Evolutionary conservation across 2,888 invertebrate species (phyloP).

Genomic region (Rhyacophila evoluta): DNA sequence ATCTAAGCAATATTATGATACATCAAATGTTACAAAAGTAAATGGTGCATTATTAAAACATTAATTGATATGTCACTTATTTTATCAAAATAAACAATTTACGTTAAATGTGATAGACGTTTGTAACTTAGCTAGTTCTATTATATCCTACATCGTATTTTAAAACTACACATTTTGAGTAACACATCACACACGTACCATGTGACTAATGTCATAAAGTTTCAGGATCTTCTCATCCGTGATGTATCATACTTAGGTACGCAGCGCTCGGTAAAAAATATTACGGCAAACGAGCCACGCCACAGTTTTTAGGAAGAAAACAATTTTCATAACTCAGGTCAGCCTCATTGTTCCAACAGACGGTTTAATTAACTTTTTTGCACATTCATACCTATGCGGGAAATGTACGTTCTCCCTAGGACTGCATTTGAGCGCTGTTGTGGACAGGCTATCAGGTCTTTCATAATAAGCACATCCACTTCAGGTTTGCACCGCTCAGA

Average conservation of each 20-base stretch:
- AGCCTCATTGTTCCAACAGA: slow-evolving; percentile 38
- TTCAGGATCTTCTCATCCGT: not conserved
- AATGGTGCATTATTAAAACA: no score
- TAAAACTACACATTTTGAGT: no score
- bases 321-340: slow-evolving; percentile 51
- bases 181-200: no score
- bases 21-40: no score
- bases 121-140: no score
- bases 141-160: no score
- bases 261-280: not conserved
- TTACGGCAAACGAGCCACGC: not conserved
- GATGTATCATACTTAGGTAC: not conserved
- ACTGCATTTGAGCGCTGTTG: not conserved
- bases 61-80: no score
- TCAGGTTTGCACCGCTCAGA: no score
- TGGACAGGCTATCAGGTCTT: not conserved
- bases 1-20: no score
- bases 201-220: no score
- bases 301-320: slow-evolving; percentile 37
- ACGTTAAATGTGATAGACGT: no score
- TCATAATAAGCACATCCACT: not conserved
- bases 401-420: not conserved
- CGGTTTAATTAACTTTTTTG: slow-evolving; percentile 48
- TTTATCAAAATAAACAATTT: no score
- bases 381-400: slow-evolving; percentile 17